Evolutionary conservation across 2,888 invertebrate genomes (phyloP).

Genomic region (Allacma fusca): DNA sequence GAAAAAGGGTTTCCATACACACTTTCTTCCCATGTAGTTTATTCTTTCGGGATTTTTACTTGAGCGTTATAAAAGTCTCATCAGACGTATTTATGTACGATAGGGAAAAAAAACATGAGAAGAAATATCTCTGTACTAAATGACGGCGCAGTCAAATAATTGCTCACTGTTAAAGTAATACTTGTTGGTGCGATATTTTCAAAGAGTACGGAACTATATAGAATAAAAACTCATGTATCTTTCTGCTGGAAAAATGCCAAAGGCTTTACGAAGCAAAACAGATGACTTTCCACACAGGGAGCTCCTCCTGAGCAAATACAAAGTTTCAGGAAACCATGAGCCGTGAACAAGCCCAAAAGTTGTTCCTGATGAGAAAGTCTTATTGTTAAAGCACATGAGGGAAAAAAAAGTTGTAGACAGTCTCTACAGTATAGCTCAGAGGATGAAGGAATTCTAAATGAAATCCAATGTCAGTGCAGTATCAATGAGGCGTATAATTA

Average conservation of each 20-base stretch:
- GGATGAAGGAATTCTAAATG: slow-evolving; percentile 8
- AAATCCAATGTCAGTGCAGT: slow-evolving; percentile 19
- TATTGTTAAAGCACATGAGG: neutral
- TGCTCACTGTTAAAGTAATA: neutral
- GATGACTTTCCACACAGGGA: neutral
- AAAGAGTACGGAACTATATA: neutral
- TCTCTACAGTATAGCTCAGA: neutral
- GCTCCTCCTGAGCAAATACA: neutral
- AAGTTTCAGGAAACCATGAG: neutral
- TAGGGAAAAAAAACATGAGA: neutral
- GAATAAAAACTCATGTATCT: neutral
- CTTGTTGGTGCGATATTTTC: neutral
- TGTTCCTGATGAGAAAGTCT: neutral
- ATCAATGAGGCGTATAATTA: slow-evolving; percentile 40
- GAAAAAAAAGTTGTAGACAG: neutral
- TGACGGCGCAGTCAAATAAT: neutral
- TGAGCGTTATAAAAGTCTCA: neutral
- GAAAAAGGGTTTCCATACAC: slow-evolving; percentile 20
- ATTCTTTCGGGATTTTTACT: neutral
- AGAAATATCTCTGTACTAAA: neutral
- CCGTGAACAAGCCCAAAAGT: slow-evolving; percentile 1
- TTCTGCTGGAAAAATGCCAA: neutral
- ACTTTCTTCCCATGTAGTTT: neutral
- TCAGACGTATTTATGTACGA: neutral
- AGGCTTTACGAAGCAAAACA: neutral